These are phyloP conservation scores for Xenops minutus DNA, from an alignment of 2,797 vertebrate species.

Conservation along the genomic window DNA sequence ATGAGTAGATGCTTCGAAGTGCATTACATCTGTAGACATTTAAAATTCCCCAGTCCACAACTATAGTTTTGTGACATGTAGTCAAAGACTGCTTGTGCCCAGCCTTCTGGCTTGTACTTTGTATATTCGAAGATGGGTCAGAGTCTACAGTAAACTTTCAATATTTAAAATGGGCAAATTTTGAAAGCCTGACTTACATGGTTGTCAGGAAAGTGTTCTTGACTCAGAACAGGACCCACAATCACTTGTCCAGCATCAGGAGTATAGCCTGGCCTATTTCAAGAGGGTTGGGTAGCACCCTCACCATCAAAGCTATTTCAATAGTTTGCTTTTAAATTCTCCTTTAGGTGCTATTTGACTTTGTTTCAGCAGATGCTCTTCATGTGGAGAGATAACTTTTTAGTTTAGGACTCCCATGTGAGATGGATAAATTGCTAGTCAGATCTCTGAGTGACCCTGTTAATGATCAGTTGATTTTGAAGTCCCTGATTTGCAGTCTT, in stretches of 20 bases:
- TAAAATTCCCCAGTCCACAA: neutral
- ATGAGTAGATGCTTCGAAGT: neutral
- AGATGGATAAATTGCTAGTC: neutral
- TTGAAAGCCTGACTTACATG: neutral
- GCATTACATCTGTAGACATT: neutral
- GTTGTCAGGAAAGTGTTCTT: neutral
- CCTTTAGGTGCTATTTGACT: neutral
- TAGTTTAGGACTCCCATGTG: neutral
- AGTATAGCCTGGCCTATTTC: neutral
- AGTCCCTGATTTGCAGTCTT: neutral
- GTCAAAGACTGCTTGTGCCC: neutral
- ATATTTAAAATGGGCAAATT: neutral
- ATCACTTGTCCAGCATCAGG: neutral
- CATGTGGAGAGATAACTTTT: neutral
- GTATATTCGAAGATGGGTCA: neutral
- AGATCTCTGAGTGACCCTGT: neutral
- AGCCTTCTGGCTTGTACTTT: neutral
- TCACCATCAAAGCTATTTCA: neutral
- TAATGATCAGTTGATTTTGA: neutral
- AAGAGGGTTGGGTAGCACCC: neutral
- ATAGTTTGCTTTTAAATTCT: neutral
- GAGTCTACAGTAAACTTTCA: neutral
- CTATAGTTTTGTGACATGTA: neutral
- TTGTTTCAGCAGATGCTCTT: neutral
- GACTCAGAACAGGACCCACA: fast-evolving